Evolutionary conservation across 2,888 invertebrate species (phyloP).

Genomic region (Bhutanitis thaidina): DNA sequence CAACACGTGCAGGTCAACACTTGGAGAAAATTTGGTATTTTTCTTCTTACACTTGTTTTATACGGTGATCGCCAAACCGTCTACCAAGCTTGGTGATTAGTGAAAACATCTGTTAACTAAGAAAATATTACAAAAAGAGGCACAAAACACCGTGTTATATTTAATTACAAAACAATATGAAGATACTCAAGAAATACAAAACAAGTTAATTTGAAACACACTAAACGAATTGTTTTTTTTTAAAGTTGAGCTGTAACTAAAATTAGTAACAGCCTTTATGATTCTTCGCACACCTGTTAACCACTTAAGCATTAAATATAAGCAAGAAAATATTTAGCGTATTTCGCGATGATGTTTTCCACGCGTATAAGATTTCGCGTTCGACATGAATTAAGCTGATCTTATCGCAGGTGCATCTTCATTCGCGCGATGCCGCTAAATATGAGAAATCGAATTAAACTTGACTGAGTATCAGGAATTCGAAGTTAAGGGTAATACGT

Average conservation of each 20-base stretch:
- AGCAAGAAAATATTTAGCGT: conserved; percentile 22
- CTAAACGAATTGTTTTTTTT: too few species aligned
- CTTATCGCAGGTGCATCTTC: conserved; percentile 51
- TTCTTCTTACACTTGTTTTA: too few species aligned
- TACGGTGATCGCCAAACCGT: too few species aligned
- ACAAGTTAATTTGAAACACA: too few species aligned
- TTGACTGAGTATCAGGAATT: conserved; percentile 43
- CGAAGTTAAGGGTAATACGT: conserved; percentile 31
- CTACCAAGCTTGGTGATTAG: too few species aligned
- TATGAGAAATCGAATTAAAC: conserved; percentile 45
- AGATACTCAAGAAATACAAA: too few species aligned
- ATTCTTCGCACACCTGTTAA: conserved; percentile 9
- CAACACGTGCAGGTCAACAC: too few species aligned
- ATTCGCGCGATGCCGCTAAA: conserved; percentile 39
- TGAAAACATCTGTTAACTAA: too few species aligned
- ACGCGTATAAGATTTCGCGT: conserved; percentile 61
- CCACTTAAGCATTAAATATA: conserved; percentile 17
- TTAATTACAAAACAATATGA: too few species aligned
- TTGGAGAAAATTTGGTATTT: too few species aligned
- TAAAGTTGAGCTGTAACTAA: neutral
- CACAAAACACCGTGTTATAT: too few species aligned
- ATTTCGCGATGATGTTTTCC: conserved; percentile 37
- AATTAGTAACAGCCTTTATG: conserved; percentile 3
- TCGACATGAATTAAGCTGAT: conserved; percentile 51
- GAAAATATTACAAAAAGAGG: too few species aligned